Percentiles rank a stretch among this genome's conserved stretches.
phyloP scores from a whole-genome alignment of 1,140 invertebrate genomes.

The Lepidurus packardi region DNA sequence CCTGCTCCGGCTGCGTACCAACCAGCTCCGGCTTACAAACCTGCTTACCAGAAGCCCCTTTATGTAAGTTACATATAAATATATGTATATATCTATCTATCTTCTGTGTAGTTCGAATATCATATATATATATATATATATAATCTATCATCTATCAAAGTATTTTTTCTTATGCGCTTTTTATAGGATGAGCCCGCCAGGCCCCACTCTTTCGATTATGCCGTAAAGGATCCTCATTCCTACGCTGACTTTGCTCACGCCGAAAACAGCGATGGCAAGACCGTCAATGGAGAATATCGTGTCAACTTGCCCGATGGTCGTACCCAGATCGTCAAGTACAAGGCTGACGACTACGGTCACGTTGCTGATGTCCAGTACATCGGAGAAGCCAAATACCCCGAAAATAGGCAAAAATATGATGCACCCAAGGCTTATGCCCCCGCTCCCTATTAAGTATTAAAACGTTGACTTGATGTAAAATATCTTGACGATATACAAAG shows the following conservation, averaged over 20 bases:
- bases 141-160: too few relatives aligned
- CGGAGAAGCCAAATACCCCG: slow-evolving; percentile 40
- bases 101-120: too few relatives aligned
- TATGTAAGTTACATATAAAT: slow-evolving; percentile 23
- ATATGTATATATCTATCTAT: neutral
- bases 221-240: slow-evolving; percentile 59
- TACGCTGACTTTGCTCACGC: slow-evolving; percentile 67
- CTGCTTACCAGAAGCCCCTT: slow-evolving; percentile 21
- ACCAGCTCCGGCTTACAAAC: slow-evolving; percentile 24
- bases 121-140: too few relatives aligned
- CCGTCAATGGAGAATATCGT: slow-evolving; percentile 62
- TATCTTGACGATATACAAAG: neutral
- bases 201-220: slow-evolving; percentile 66
- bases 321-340: slow-evolving; percentile 68
- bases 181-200: slow-evolving; percentile 53
- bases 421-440: neutral
- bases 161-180: neutral
- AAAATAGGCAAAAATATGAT: too few relatives aligned
- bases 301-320: slow-evolving; percentile 71
- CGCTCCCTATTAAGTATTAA: neutral
- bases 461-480: neutral
- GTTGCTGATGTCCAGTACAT: slow-evolving; percentile 68
- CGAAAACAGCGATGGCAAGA: slow-evolving; percentile 57
- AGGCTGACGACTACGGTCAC: slow-evolving; percentile 67
- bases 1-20: slow-evolving; percentile 2